Base-by-base conservation (phyloP, 2,797 vertebrate species). In the Hoplostethus atlanticus region DNA sequence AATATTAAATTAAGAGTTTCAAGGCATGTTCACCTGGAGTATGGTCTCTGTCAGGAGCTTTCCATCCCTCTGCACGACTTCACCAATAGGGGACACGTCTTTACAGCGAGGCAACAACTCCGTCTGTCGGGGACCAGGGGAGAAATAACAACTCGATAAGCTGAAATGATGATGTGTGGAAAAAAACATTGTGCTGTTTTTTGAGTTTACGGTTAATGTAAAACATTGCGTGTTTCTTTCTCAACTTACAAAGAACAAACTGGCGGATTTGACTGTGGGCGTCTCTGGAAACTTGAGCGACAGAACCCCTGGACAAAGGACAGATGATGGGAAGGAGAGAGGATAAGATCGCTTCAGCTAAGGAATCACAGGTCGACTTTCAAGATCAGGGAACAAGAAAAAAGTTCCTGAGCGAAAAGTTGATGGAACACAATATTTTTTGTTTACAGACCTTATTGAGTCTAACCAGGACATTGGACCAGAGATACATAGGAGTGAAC, bases 271-370 rank as follows among this genome's bases (percentile, higher is more conserved):
- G 54, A 98, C 96, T 1, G 98, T 98, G 51, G 96, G 96, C 1
- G 96, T 95, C 91, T 99, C 98, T 0, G 97, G 97, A 83, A 98
- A 99, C 91, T 98, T 98, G 67, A 99, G 95, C 0, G 97, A 97
- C 75, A 99, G 89, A 74, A 99, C 95, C 70, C 96, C 98, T 99
- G 91, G 6, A 67, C 25, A 72, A 55, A 93, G 42, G 38, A 92
- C 52, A 42, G 6, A 63, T 2, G 28, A 64, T 34, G 5, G 17
- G 36, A 48, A 13, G 0, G 6, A 21, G 16, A 2, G 15, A 47
- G 38, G 30, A 15, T 3, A 54, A 34, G 13, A 76, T 38, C 25
- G 42, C 25, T 67, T 62, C 28, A 44, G 7, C 7, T 9, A 28
- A 31, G 13, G 25, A 42, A 36, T 48, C 52, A 68, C 7, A 2